Evolutionary conservation across 2,113 vertebrate genomes (phyloP).

Genomic region (Crocuta crocuta): DNA sequence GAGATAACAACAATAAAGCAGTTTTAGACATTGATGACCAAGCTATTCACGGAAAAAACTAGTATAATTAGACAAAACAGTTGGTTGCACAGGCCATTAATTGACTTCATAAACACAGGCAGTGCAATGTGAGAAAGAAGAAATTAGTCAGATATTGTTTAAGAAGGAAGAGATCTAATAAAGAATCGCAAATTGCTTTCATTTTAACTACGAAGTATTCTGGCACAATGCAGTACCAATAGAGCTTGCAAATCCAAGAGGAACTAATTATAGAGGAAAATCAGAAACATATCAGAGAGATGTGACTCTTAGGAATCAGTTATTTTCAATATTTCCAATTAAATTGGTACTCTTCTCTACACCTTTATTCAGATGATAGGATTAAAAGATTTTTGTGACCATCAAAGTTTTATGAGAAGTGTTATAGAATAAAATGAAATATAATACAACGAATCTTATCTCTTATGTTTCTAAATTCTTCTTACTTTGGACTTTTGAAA

Average conservation of each 20-base stretch:
- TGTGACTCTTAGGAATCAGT: slow-evolving; percentile 35
- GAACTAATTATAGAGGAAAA: slow-evolving; percentile 39
- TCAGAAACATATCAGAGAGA: neutral
- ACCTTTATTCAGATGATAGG: neutral
- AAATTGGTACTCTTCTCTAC: neutral
- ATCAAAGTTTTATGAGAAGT: neutral
- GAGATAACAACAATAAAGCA: neutral
- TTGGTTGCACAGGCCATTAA: neutral
- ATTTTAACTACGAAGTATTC: neutral
- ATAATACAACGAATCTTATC: neutral
- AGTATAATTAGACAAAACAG: neutral
- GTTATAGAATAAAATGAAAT: neutral
- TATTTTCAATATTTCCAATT: neutral
- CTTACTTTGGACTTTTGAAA: neutral
- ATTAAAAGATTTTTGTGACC: neutral
- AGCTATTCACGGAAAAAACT: neutral
- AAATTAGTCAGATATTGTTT: neutral
- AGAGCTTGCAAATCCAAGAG: neutral
- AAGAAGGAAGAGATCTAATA: neutral
- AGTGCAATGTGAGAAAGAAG: neutral
- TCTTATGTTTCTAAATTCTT: neutral
- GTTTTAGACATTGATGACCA: neutral
- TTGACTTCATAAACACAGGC: neutral
- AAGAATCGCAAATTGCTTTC: neutral
- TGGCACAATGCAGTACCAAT: neutral